Evolutionary conservation across 2,888 invertebrate genomes (phyloP).

Genomic region (Acleris sparsana): DNA sequence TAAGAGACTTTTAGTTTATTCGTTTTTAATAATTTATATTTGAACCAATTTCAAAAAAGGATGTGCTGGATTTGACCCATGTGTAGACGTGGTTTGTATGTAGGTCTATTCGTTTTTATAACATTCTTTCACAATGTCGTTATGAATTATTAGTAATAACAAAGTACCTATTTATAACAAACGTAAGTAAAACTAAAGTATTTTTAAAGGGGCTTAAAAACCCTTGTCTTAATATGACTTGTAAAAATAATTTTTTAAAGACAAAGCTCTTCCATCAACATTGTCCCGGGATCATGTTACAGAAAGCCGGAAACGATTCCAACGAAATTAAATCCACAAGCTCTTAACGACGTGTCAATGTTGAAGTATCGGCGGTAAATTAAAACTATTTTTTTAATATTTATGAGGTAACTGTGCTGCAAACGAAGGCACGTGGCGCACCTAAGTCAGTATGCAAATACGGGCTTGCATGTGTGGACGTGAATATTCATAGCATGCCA

Average conservation of each 20-base stretch:
- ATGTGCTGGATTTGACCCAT: too few relatives aligned
- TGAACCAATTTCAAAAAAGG: too few relatives aligned
- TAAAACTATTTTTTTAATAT: conserved; percentile 76
- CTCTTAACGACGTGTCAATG: conserved; percentile 36
- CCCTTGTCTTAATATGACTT: neutral
- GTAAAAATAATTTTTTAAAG: neutral
- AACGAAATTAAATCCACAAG: conserved; percentile 27
- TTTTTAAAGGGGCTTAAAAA: too few relatives aligned
- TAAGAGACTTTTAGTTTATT: too few relatives aligned
- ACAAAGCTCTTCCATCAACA: neutral
- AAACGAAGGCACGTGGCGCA: conserved; percentile 74
- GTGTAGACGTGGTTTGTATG: too few relatives aligned
- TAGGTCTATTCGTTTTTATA: too few relatives aligned
- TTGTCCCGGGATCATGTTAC: conserved; percentile 17
- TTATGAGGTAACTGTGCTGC: conserved; percentile 76
- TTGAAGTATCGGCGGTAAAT: conserved; percentile 40
- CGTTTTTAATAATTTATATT: too few relatives aligned
- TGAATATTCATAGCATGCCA: conserved; percentile 53
- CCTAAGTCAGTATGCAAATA: conserved; percentile 78
- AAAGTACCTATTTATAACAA: too few relatives aligned
- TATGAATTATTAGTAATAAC: too few relatives aligned
- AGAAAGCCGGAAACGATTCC: conserved; percentile 13
- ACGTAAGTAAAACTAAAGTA: too few relatives aligned
- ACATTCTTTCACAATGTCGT: too few relatives aligned
- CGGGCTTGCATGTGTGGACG: conserved; percentile 47